Evolutionary conservation across 2,113 vertebrate species (phyloP).

Genomic region (Eubucco bourcierii): DNA sequence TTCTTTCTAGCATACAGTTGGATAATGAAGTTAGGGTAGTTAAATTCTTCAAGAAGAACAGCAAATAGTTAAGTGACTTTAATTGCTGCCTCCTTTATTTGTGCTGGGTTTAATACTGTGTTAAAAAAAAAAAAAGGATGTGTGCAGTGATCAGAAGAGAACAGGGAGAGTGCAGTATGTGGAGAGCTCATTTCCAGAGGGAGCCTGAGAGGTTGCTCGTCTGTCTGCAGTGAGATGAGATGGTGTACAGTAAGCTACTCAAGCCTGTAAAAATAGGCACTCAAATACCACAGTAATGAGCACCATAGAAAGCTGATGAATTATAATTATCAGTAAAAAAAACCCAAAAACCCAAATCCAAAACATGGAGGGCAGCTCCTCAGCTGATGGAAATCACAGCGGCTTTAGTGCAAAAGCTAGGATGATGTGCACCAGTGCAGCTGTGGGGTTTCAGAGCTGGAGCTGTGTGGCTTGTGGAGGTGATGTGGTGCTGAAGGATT

Average conservation of each 20-base stretch:
- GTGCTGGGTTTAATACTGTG: background rate
- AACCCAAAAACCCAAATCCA: background rate
- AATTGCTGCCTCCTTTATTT: background rate
- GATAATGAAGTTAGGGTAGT: background rate
- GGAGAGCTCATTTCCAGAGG: slow-evolving; percentile 13
- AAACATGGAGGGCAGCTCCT: slow-evolving; percentile 7
- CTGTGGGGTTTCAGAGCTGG: background rate
- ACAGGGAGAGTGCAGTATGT: background rate
- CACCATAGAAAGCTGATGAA: slow-evolving; percentile 35
- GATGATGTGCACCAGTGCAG: background rate
- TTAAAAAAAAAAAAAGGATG: background rate
- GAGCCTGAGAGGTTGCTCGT: background rate
- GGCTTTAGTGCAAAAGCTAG: background rate
- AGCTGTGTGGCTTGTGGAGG: background rate
- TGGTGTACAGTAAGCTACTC: background rate
- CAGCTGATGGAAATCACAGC: background rate
- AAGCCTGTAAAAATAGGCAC: slow-evolving; percentile 8
- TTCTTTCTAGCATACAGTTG: background rate
- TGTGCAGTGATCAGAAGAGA: background rate
- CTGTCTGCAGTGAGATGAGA: background rate
- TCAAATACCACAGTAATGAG: slow-evolving; percentile 25
- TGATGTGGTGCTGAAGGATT: background rate
- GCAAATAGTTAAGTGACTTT: background rate
- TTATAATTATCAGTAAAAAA: slow-evolving; percentile 25
- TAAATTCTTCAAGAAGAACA: background rate